Percentiles rank a stretch among this genome's conserved stretches.
These are phyloP conservation scores for Drosophila cognata DNA, from an alignment of 2,888 invertebrate species.

Conservation along the genomic window DNA sequence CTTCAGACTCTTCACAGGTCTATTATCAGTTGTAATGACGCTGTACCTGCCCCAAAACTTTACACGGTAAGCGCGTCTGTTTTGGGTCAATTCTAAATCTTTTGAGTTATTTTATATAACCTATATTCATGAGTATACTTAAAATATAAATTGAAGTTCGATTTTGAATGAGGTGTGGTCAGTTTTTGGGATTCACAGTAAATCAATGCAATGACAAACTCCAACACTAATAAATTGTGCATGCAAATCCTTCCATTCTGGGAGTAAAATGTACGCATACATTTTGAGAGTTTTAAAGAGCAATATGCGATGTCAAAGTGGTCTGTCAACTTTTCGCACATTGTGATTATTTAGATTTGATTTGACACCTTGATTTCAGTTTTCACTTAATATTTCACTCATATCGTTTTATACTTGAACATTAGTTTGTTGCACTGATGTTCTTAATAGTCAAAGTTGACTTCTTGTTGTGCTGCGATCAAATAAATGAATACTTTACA, in stretches of 20 bases:
- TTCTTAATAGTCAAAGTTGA: not conserved
- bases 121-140: not conserved
- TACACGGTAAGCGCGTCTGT: not conserved
- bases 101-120: slow-evolving; percentile 11
- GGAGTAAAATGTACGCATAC: slow-evolving; percentile 70
- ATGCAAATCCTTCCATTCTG: slow-evolving; percentile 78
- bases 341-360: not conserved
- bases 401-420: not conserved
- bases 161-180: slow-evolving; percentile 5
- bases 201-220: slow-evolving; percentile 72
- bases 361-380: no score
- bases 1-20: not conserved
- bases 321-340: not conserved
- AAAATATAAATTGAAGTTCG: slow-evolving; percentile 2
- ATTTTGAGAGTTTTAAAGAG: not conserved
- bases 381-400: not conserved
- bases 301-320: not conserved
- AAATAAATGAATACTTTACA: not conserved
- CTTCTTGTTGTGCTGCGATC: not conserved
- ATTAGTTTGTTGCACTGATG: not conserved
- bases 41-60: slow-evolving; percentile 11
- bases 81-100: slow-evolving; percentile 9
- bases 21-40: slow-evolving; percentile 12
- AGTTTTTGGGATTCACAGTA: slow-evolving; percentile 60
- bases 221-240: slow-evolving; percentile 29